A percentile compares a stretch with the other conserved stretches of the same genome.
Evolutionary conservation across 2,113 vertebrate species (phyloP).

Genomic region (Gymnobelideus leadbeateri): DNA sequence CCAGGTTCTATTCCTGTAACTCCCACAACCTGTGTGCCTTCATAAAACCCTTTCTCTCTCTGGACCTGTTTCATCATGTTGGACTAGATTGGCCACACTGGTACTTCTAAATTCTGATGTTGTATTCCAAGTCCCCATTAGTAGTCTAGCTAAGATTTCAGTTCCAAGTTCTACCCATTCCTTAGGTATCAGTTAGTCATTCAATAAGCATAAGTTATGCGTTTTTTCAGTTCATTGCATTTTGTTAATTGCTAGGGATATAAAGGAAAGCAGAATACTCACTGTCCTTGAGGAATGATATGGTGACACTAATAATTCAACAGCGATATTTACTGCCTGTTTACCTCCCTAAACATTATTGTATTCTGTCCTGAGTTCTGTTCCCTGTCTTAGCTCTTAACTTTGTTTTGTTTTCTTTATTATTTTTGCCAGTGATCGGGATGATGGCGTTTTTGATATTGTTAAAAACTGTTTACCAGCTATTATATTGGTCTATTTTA

Average conservation of each 20-base stretch:
- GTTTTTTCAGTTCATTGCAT: background rate
- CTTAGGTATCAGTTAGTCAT: background rate
- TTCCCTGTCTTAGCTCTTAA: background rate
- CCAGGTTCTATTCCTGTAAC: background rate
- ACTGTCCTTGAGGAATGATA: background rate
- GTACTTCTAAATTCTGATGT: background rate
- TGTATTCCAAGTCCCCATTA: background rate
- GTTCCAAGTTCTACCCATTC: background rate
- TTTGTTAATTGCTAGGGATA: background rate
- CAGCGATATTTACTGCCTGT: background rate
- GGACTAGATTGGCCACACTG: background rate
- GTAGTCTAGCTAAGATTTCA: background rate
- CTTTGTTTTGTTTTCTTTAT: conserved; percentile 5
- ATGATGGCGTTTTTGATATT: background rate
- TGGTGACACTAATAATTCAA: background rate
- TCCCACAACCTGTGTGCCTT: background rate
- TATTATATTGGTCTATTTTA: conserved; percentile 37
- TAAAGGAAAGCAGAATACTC: background rate
- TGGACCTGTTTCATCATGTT: background rate
- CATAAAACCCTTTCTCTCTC: background rate
- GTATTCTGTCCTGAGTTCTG: background rate
- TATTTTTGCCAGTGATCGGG: background rate
- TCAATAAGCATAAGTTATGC: background rate
- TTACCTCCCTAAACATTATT: background rate
- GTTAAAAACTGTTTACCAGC: background rate